Percentiles rank a stretch among this genome's conserved stretches.
Conservation (phyloP, 2,797 vertebrate species). For the Ibycter americanus region DNA sequence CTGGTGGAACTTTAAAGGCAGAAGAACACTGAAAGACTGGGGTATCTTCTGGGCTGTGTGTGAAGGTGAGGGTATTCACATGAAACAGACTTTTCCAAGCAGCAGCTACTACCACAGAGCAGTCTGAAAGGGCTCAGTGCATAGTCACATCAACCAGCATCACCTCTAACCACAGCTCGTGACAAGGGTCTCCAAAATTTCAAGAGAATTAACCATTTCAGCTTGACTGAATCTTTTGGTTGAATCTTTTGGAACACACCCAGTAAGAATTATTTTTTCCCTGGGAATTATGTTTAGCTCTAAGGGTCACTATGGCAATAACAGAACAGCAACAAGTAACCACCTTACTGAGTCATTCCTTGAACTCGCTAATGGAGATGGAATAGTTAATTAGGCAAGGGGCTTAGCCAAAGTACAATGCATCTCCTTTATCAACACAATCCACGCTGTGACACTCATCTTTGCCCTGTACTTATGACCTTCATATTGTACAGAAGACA, state of each 20-base stretch:
- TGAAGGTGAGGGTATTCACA: neutral
- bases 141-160: neutral
- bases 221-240: neutral
- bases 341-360: constrained; percentile 37
- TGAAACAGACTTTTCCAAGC: neutral
- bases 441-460: neutral
- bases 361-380: neutral
- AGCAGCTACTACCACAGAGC: neutral
- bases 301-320: neutral
- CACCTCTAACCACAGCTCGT: neutral
- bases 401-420: neutral
- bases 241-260: neutral
- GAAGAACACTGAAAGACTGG: neutral
- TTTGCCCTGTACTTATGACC: constrained; percentile 3
- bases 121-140: neutral
- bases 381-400: constrained; percentile 16
- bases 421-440: constrained; percentile 16
- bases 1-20: neutral
- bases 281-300: neutral
- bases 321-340: neutral
- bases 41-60: neutral
- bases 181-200: neutral
- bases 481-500: neutral
- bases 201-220: neutral
- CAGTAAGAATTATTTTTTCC: neutral